Evolutionary conservation across 2,113 vertebrate species (phyloP), one percentile per base, ranked within the genome.

Genomic region (Forbesichthys agassizii): DNA sequence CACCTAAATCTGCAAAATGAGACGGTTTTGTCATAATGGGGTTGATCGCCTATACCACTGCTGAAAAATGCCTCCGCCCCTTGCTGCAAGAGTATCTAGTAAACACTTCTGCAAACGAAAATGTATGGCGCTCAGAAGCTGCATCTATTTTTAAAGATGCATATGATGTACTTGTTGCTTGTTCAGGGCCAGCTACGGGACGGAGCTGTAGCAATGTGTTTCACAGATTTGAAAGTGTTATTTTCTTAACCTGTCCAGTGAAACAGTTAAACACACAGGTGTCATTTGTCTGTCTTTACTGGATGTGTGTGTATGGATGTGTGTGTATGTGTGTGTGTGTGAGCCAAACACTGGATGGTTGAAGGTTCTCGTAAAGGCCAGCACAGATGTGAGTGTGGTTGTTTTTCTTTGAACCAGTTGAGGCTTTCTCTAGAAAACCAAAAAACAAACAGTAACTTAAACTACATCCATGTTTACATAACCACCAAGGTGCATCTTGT

Each of bases 301-400:
- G 36, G 1, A 42, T 42, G 36, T 8, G 7, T 52, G 59, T 65
- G 66, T 7, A 27, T 27, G 62, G 61, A 51, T 77, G 59, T 63
- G 53, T 56, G 48, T n/a, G 36, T 7, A 42, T 42, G 36, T 8
- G 7, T 14, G n/a, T 54, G 14, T 52, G 59, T 65, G 66, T 7
- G 27, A 71, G 83, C 88, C 85, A 80, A 83, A 89, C 77, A 82
- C 77, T 82, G 56, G 71, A 88, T 86, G 79, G 82, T 64, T 80
- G 81, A 69, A 69, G 89, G 83, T 88, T 87, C 82, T 89, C 63
- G 69, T 87, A 84, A 90, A 88, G 86, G 75, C 84, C 83, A 18
- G 80, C 75, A 76, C 88, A 90, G 88, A 89, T 91, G 90, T 86
- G 83, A 68, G 74, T 79, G 69, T 69, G 86, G 81, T 84, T 79